These are phyloP conservation scores for Lampropteryx suffumata DNA, from an alignment of 2,888 invertebrate species.

Conservation along the genomic window DNA sequence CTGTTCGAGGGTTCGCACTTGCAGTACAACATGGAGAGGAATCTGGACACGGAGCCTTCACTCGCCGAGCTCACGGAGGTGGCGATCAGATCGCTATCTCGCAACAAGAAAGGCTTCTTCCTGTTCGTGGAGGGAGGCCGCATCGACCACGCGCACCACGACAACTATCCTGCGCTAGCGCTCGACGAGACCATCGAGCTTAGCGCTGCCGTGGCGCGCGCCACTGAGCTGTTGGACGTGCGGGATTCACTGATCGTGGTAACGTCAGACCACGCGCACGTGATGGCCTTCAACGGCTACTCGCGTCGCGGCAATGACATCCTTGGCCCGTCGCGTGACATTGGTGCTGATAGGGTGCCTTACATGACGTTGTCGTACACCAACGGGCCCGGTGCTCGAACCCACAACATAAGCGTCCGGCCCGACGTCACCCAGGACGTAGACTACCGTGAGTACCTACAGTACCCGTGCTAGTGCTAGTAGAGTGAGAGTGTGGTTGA, in stretches of 20 bases:
- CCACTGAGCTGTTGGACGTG: slow-evolving; percentile 67
- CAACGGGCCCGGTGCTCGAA: slow-evolving; percentile 83
- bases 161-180: slow-evolving; percentile 78
- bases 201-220: slow-evolving; percentile 75
- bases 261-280: slow-evolving; percentile 89
- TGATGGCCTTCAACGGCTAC: slow-evolving; percentile 87
- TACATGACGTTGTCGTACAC: slow-evolving; percentile 82
- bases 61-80: slow-evolving; percentile 73
- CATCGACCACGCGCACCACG: slow-evolving; percentile 87
- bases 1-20: slow-evolving; percentile 84
- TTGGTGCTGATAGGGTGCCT: slow-evolving; percentile 70
- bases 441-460: slow-evolving; percentile 43
- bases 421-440: slow-evolving; percentile 66
- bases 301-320: slow-evolving; percentile 72
- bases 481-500: too few species aligned
- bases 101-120: slow-evolving; percentile 86
- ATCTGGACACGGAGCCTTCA: slow-evolving; percentile 85
- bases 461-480: too few species aligned
- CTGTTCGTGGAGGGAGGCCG: slow-evolving; percentile 87
- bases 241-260: slow-evolving; percentile 88
- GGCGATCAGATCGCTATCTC: slow-evolving; percentile 86
- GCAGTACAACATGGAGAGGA: slow-evolving; percentile 86
- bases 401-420: slow-evolving; percentile 79
- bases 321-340: slow-evolving; percentile 61
- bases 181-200: slow-evolving; percentile 87